Evolutionary conservation across 2,113 vertebrate species (phyloP).

Genomic region (Pungitius pungitius): DNA sequence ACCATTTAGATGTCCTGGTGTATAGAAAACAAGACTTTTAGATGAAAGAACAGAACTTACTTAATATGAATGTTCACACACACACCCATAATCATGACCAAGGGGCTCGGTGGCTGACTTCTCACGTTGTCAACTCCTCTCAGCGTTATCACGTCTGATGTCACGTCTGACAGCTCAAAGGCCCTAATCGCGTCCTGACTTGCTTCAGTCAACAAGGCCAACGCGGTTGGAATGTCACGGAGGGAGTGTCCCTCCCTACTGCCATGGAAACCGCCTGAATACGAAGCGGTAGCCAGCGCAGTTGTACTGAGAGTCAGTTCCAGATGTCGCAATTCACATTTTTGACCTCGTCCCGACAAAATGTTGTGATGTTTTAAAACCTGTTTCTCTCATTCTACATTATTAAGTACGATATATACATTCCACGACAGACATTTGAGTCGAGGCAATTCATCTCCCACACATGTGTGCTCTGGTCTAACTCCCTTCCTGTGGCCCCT

Average conservation of each 20-base stretch:
- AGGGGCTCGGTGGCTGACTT: conserved; percentile 23
- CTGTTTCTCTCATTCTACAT: conserved; percentile 7
- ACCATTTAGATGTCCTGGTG: not conserved
- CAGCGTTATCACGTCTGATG: conserved; percentile 38
- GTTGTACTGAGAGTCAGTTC: not conserved
- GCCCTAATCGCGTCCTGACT: conserved; percentile 36
- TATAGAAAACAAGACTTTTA: not conserved
- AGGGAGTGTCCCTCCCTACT: conserved; percentile 27
- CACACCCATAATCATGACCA: conserved; percentile 3
- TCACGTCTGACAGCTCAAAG: conserved; percentile 12
- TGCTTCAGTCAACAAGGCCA: not conserved
- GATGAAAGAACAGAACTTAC: not conserved
- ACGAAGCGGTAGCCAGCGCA: not conserved
- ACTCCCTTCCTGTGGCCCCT: conserved; percentile 38
- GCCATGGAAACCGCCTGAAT: conserved; percentile 8
- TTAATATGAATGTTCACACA: conserved; percentile 1
- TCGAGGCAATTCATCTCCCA: conserved; percentile 23
- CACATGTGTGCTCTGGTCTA: conserved; percentile 29
- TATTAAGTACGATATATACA: conserved; percentile 16
- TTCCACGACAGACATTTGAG: conserved; percentile 49
- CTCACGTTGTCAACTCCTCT: conserved; percentile 24
- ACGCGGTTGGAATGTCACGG: conserved; percentile 24
- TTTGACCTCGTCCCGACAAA: not conserved
- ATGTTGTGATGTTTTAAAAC: conserved; percentile 6
- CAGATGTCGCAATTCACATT: conserved; percentile 1